Conservation (phyloP, 2,113 vertebrate species). For the Euleptes europaea region DNA sequence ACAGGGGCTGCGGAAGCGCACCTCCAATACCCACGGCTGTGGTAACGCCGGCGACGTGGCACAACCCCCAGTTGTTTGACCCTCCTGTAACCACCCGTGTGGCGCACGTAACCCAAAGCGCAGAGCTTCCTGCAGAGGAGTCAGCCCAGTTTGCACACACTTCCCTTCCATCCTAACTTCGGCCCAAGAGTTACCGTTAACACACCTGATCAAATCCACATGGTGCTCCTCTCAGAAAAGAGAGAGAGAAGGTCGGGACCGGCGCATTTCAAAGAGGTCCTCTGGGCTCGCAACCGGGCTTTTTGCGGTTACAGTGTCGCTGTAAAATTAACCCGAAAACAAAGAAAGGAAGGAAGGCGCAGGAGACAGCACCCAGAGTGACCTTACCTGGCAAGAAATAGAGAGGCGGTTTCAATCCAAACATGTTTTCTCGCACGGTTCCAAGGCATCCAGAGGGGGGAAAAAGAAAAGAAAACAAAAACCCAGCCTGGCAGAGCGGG, state of each 20-base stretch:
- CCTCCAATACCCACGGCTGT: too few species aligned
- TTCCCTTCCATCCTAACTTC: not conserved
- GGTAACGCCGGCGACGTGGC: not conserved
- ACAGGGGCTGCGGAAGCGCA: not conserved
- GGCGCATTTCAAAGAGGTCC: not conserved
- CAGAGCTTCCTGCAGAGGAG: not conserved
- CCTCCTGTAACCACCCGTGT: not conserved
- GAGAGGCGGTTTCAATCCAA: slow-evolving; percentile 97
- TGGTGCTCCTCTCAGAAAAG: not conserved
- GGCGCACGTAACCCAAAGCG: not conserved
- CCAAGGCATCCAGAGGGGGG: slow-evolving; percentile 80
- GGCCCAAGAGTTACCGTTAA: not conserved
- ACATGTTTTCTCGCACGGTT: slow-evolving; percentile 89
- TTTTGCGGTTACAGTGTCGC: not conserved
- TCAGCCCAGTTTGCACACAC: too few species aligned
- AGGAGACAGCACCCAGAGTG: not conserved
- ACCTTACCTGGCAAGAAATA: slow-evolving; percentile 98
- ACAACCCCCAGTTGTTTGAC: not conserved
- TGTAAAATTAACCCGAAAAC: not conserved
- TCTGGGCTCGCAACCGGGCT: not conserved
- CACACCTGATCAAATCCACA: not conserved
- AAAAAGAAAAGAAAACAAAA: slow-evolving; percentile 24
- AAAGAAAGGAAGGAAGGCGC: not conserved
- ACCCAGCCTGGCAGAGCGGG: not conserved
- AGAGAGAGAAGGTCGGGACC: not conserved